Evolutionary conservation across 1,140 invertebrate species (phyloP), one percentile per base, ranked within the genome.

Genomic region (Drosophila setifemur): DNA sequence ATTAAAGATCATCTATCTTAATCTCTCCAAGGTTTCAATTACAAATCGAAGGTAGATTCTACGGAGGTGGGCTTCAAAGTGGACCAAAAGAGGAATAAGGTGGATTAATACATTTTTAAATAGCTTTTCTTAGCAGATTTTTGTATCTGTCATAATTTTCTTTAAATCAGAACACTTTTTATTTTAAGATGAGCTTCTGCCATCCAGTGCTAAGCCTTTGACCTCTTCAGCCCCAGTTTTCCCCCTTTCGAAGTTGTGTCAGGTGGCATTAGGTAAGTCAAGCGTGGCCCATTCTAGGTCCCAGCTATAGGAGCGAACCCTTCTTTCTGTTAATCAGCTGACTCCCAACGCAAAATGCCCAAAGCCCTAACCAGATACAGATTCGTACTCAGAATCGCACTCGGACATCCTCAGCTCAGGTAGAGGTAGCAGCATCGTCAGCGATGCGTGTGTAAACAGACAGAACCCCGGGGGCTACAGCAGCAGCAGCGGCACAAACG

Each of bases 381-480:
- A 54, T 43, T 54, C 54, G 8, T 14, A 23, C 37, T 18, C 28
- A n/a, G 33, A 58, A 48, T 29, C 26, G 31, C 47, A 35, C 42
- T 44, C 31, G 60, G 60, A 48, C 60, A 64, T 64, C 40, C 57
- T 39, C 18, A 11, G 33, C n/a, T n/a, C n/a, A n/a, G n/a, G n/a
- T 19, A 33, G 49, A 44, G 39, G 40, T 44, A 50, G 44, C 26
- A 25, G 11, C 48, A 58, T 37, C 66, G 61, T 42, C 79, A 74
- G 61, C 66, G 72, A 79, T 75, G 79, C 73, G 73, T 83, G 53
- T 71, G 73, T 55, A 78, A 83, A 79, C 72, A 82, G 31, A 42
- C 42, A 40, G 43, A 39, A 12, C 49, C 53, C 52, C 52, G 57
- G 60, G 60, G 57, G 42, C 42, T 26, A 16, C 23, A 43, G 21